Conservation (phyloP, 2,113 vertebrate genomes). For the Scytalopus superciliaris region DNA sequence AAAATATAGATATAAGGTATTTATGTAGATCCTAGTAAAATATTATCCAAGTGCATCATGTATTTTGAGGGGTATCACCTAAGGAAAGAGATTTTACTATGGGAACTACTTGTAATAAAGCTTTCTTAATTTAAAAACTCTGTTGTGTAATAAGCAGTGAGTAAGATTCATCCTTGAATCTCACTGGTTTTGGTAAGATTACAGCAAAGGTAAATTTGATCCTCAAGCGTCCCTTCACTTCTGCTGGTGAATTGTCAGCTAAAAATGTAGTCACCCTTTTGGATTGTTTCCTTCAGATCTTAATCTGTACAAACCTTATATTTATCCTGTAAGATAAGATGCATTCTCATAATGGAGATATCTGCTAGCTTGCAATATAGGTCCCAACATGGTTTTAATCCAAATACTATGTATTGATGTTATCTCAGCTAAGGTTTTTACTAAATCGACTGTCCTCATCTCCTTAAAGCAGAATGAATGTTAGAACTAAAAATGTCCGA, state of each 20-base stretch:
- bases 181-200: not conserved
- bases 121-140: not conserved
- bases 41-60: not conserved
- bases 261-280: not conserved
- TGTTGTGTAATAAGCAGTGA: not conserved
- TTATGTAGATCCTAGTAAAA: not conserved
- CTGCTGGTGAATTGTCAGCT: not conserved
- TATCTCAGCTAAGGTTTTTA: not conserved
- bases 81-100: not conserved
- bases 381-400: not conserved
- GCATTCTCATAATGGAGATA: not conserved
- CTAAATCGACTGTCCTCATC: not conserved
- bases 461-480: conserved; percentile 27
- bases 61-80: not conserved
- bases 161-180: not conserved
- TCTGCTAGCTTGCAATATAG: not conserved
- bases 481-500: conserved; percentile 42
- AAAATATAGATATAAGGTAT: not conserved
- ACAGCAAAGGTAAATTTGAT: not conserved
- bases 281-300: not conserved
- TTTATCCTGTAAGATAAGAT: not conserved
- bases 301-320: not conserved
- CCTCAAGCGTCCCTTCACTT: not conserved
- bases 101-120: not conserved
- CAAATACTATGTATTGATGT: not conserved